Conservation (phyloP, 2,888 invertebrate species). For the Dryocosmus kuriphilus region DNA sequence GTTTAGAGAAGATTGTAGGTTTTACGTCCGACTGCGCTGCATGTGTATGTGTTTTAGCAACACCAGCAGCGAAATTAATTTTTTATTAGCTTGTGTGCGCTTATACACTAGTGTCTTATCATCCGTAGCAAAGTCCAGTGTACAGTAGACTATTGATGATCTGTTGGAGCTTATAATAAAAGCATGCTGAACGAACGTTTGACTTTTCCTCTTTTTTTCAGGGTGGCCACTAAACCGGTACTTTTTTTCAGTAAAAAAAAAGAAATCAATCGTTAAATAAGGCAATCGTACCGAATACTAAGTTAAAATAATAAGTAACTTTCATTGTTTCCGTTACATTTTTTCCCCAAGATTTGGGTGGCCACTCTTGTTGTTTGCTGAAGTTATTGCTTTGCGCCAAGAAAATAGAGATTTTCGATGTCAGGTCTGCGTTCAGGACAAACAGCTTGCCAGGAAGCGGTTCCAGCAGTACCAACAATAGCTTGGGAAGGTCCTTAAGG, state of each 20-base stretch:
- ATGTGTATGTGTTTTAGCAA: slow-evolving; percentile 1
- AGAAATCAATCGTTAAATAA: too few relatives aligned
- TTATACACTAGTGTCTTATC: slow-evolving; percentile 14
- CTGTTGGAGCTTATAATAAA: slow-evolving; percentile 28
- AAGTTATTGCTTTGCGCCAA: slow-evolving; percentile 72
- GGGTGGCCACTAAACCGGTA: background rate
- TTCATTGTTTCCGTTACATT: too few relatives aligned
- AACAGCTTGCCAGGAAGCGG: slow-evolving; percentile 76
- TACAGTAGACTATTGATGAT: slow-evolving; percentile 15
- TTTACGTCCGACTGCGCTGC: slow-evolving; percentile 7
- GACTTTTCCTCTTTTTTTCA: slow-evolving; percentile 4
- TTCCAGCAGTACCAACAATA: slow-evolving; percentile 76
- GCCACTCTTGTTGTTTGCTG: slow-evolving; percentile 49
- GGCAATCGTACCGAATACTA: too few relatives aligned
- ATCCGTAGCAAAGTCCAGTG: slow-evolving; percentile 11
- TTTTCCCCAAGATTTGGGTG: background rate
- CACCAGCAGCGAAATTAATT: slow-evolving; percentile 6
- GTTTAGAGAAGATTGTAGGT: background rate
- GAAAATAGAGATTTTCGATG: slow-evolving; percentile 76
- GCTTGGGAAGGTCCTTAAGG: slow-evolving; percentile 83
- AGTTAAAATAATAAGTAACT: too few relatives aligned
- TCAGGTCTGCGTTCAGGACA: slow-evolving; percentile 77
- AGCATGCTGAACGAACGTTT: slow-evolving; percentile 31
- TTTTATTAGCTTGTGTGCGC: slow-evolving; percentile 30
- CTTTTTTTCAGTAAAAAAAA: too few relatives aligned